Evolutionary conservation across 2,888 invertebrate species (phyloP), one percentile per base, ranked within the genome.

Genomic region (Dolichomitus sp.): DNA sequence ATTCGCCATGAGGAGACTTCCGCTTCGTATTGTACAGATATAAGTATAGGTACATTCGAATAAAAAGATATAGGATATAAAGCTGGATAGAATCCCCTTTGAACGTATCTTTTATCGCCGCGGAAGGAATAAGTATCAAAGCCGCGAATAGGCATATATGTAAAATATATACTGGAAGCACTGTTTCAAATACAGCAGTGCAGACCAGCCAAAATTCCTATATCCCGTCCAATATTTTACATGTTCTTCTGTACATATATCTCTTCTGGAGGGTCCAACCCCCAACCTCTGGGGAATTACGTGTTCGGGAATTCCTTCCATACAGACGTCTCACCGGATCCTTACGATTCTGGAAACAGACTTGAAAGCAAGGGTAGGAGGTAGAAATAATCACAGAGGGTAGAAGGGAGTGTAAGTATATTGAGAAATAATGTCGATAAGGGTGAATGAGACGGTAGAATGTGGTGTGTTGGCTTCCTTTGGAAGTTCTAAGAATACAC

Each of bases 21-120:
- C 23, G 14, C 19, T 9, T 33, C 9, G 30, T 14, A 12, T 42
- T 70, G 14, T 65, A 48, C 27, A 40, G 54, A 61, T 73, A 59
- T 4, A 59, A 33, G 45, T 57, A 14, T 48, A 42, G 42, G 23
- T 12, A 40, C 19, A 17, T 37, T 5, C 23, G n/a, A 37, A 48
- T 37, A 59, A 48, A 70, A 70, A 75, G 27, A 59, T 66, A 50
- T 69, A 23, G 42, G 45, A 45, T 37, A 42, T 23, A 63, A 45
- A 54, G 52, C 27, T 37, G 23, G 23, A 57, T 17, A 27, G 61
- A 80, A 48, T 48, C 69, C 54, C 54, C 48, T 61, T 42, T 27
- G 75, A 45, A 59, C 50, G 12, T 4, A 73, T 19, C 30, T 45
- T 66, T 59, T 33, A 37, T 33, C 66, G 11, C 27, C 27, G 4